A percentile compares a stretch with the other conserved stretches of the same genome.
These are phyloP conservation scores for Marronus borbonicus DNA, from an alignment of 2,888 invertebrate species.

Conservation along the genomic window DNA sequence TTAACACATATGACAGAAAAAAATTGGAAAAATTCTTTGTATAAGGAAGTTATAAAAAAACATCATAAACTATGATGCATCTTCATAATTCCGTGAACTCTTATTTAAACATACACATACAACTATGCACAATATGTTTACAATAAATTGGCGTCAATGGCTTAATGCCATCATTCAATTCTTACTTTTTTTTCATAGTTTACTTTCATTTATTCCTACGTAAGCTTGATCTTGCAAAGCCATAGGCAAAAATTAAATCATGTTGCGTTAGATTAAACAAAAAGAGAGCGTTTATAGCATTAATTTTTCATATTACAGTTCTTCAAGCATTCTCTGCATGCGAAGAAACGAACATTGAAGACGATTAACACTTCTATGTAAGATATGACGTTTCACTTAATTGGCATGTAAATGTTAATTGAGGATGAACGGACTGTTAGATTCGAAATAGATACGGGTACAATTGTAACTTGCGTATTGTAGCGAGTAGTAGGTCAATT, in stretches of 20 bases:
- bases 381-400: neutral
- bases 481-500: conserved; percentile 11
- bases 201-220: neutral
- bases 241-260: neutral
- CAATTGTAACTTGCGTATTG: neutral
- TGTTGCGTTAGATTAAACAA: too few relatives aligned
- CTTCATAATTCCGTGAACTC: neutral
- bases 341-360: too few relatives aligned
- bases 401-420: conserved; percentile 9
- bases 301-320: too few relatives aligned
- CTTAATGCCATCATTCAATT: neutral
- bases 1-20: too few relatives aligned
- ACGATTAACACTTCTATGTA: neutral
- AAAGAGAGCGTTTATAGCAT: too few relatives aligned
- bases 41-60: too few relatives aligned
- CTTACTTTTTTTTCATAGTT: too few relatives aligned
- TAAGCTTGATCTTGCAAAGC: too few relatives aligned
- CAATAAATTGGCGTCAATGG: neutral
- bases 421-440: conserved; percentile 3
- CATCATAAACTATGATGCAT: neutral
- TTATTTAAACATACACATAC: neutral
- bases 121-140: neutral
- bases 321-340: too few relatives aligned
- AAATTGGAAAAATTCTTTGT: too few relatives aligned
- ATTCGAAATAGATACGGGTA: neutral